Base-by-base conservation (phyloP, 2,888 invertebrate genomes). In the Diloba caeruleocephala region DNA sequence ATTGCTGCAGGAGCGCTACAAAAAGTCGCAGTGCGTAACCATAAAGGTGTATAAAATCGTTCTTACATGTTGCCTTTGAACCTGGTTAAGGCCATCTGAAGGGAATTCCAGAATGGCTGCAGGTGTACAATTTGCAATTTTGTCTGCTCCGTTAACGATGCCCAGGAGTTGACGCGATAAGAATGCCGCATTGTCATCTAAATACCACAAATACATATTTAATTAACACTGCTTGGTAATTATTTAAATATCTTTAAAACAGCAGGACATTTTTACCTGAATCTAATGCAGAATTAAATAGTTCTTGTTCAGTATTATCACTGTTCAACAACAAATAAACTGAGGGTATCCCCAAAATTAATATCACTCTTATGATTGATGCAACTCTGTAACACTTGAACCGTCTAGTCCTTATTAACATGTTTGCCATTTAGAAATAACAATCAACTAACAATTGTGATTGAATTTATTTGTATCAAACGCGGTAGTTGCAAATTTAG, bases 31-130 rank as follows among this genome's bases (percentile, higher is more conserved):
- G 5, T 21, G 21, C 5, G 21, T 21, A 3, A 7, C 7, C n/a
- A n/a, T 6, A 32, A 5, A 32, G 1, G n/a, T 5, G 0, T 31
- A n/a, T 13, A 8, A 3, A 31, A 14, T 31, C 0, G 8, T 56
- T 73, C 86, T 82, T 81, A 92, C 94, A 67, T 91, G 86, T 79
- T 94, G 94, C 17, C 97, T 94, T 72, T 97, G 95, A 9, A 87
- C 79, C 31, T 95, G 94, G 0, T 95, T 95, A 43, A 97, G 93
- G 9, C 97, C 96, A 81, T 97, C 97, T 0, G 93, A 70, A 0
- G 98, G 97, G 81, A 98, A 98, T 79, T 97, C 97, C 31, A 96
- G 88, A 48, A 97, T 96, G 2, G 97, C 96, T 0, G 97, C 95
- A 0, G 95, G 94, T 0, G 97, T 97, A 82, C 96, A 97, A 88